Conservation (phyloP, 2,797 vertebrate species). For the Poeciliopsis presidionis region DNA sequence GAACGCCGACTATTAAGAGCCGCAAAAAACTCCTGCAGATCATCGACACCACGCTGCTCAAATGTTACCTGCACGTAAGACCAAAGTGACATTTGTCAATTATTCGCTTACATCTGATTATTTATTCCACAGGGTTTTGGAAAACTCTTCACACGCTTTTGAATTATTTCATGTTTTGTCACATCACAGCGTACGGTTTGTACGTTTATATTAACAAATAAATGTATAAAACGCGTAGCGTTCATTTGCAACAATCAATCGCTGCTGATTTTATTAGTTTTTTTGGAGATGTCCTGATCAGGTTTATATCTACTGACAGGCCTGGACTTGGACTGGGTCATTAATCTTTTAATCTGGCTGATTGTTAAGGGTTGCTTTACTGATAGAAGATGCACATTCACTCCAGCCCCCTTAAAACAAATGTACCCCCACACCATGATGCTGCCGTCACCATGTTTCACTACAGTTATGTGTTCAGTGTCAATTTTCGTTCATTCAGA, state of each 20-base stretch:
- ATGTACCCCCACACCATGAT: background rate
- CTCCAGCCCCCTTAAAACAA: background rate
- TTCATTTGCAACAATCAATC: background rate
- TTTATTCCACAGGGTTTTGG: background rate
- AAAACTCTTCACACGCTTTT: background rate
- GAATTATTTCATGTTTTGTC: background rate
- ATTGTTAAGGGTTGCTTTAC: background rate
- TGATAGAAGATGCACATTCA: background rate
- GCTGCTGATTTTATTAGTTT: background rate
- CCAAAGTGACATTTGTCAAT: background rate
- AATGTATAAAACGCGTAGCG: background rate
- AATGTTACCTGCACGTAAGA: constrained; percentile 96
- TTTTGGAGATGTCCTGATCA: background rate
- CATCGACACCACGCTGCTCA: constrained; percentile 96
- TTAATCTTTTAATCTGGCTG: background rate
- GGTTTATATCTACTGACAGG: background rate
- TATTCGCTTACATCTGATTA: background rate
- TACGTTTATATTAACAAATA: background rate
- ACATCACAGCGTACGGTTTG: background rate
- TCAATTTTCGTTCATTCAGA: background rate
- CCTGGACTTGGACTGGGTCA: background rate
- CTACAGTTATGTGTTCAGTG: background rate
- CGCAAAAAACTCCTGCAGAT: constrained; percentile 97
- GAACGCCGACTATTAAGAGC: constrained; percentile 96
- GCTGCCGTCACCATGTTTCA: background rate